Evolutionary conservation across 1,140 invertebrate genomes (phyloP), one percentile per base, ranked within the genome.

Genomic region (Gonatopus flavifemur): DNA sequence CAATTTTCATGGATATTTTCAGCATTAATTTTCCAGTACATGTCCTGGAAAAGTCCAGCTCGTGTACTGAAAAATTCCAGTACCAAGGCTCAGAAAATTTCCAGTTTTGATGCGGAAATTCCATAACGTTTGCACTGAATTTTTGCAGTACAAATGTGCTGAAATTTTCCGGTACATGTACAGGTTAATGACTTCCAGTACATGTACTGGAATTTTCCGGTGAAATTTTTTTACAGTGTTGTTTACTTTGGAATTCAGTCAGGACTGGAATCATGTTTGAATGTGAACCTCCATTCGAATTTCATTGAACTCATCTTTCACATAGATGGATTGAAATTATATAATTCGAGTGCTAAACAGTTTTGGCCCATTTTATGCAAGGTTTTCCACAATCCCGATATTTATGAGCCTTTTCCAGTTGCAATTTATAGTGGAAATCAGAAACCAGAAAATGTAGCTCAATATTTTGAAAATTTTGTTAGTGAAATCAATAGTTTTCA

Each of bases 191-290:
- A n/a, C n/a, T n/a, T n/a, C n/a, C n/a, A n/a, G n/a, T n/a, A n/a
- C n/a, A n/a, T n/a, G n/a, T n/a, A n/a, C n/a, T n/a, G n/a, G n/a
- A n/a, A n/a, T n/a, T n/a, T n/a, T n/a, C n/a, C n/a, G n/a, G n/a
- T n/a, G n/a, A n/a, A n/a, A n/a, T n/a, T n/a, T n/a, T n/a, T n/a
- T n/a, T n/a, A n/a, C n/a, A n/a, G n/a, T n/a, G n/a, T 53, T 42
- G 43, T 48, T 25, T 48, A 48, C 22, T 54, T 54, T 13, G 45
- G 45, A 12, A 54, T 54, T 31, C 2, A 28, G 3, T 21, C 48
- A 0, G 45, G 45, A 7, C 12, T 54, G 12, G 19, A 32, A 33
- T 15, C n/a, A 13, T 10, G n/a, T 10, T 8, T 40, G 7, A 42
- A 30, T 38, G 22, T 41, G 6, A 24, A 51, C 24, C 0, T 22